These are phyloP conservation scores for Huso huso DNA, from an alignment of 2,797 vertebrate genomes.

Conservation along the genomic window DNA sequence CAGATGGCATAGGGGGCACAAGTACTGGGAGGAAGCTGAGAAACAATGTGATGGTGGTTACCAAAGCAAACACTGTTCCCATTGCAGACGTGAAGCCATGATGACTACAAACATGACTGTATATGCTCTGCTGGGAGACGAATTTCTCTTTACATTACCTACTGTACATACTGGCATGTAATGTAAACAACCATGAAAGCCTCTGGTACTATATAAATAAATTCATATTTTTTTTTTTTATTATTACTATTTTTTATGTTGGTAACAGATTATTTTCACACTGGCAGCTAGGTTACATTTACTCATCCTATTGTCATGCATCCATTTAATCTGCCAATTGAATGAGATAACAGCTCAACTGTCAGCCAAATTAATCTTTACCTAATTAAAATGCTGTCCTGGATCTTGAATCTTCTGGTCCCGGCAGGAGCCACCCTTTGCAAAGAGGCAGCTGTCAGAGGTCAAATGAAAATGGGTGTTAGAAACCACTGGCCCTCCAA, in stretches of 20 bases:
- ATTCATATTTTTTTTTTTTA: conserved; percentile 42
- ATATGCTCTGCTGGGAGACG: too few species aligned
- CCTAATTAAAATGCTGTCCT: neutral
- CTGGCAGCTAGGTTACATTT: conserved; percentile 32
- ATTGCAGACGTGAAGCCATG: neutral
- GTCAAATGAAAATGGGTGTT: neutral
- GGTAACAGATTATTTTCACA: conserved; percentile 9
- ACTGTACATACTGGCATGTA: conserved; percentile 3
- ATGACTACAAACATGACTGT: too few species aligned
- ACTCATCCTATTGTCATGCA: conserved; percentile 30
- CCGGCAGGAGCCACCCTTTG: neutral
- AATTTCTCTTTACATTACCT: too few species aligned
- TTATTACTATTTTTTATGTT: conserved; percentile 47
- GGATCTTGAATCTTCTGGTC: neutral
- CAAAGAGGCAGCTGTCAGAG: neutral
- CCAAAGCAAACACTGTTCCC: neutral
- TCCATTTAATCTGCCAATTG: neutral
- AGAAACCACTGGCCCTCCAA: neutral
- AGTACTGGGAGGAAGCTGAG: conserved; percentile 45
- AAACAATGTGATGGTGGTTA: neutral
- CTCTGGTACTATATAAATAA: conserved; percentile 53
- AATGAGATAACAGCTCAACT: neutral
- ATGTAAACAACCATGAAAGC: conserved; percentile 47
- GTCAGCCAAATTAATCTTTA: conserved; percentile 3
- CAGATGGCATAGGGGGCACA: conserved; percentile 74